Conservation (phyloP, 2,113 vertebrate species). For the Callipepla squamata region DNA sequence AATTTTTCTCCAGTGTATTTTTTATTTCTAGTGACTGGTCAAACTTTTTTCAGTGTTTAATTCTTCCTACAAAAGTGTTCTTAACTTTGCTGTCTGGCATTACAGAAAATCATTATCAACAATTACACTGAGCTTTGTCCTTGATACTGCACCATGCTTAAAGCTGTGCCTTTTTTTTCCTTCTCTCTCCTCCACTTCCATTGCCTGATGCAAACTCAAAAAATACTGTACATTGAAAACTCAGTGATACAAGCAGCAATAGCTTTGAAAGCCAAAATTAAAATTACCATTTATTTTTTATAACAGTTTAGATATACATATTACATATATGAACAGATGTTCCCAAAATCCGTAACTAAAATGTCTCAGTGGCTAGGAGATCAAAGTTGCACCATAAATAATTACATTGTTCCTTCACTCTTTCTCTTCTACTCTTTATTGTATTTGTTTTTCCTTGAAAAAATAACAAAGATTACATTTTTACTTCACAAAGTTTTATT, state of each 20-base stretch:
- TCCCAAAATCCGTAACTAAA: conserved; percentile 5
- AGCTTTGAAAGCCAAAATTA: background rate
- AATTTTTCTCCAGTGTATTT: background rate
- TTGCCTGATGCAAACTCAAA: background rate
- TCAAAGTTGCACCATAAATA: background rate
- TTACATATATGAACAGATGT: conserved; percentile 35
- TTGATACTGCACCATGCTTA: background rate
- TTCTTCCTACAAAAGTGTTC: background rate
- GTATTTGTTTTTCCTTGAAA: conserved; percentile 19
- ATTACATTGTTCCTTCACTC: background rate
- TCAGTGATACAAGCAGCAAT: background rate
- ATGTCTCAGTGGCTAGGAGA: background rate
- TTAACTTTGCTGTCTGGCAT: background rate
- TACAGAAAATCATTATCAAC: background rate
- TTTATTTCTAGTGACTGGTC: background rate
- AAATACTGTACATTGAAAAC: background rate
- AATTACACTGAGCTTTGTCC: background rate
- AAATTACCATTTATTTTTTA: conserved; percentile 28
- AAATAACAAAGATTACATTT: conserved; percentile 57
- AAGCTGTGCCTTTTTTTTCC: background rate
- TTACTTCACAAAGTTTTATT: conserved; percentile 69
- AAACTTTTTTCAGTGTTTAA: background rate
- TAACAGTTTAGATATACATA: conserved; percentile 23
- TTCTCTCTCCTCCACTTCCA: background rate
- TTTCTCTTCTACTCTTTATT: conserved; percentile 13